Conservation (phyloP, 1,140 invertebrate species). For the Diachasmimorpha longicaudata region DNA sequence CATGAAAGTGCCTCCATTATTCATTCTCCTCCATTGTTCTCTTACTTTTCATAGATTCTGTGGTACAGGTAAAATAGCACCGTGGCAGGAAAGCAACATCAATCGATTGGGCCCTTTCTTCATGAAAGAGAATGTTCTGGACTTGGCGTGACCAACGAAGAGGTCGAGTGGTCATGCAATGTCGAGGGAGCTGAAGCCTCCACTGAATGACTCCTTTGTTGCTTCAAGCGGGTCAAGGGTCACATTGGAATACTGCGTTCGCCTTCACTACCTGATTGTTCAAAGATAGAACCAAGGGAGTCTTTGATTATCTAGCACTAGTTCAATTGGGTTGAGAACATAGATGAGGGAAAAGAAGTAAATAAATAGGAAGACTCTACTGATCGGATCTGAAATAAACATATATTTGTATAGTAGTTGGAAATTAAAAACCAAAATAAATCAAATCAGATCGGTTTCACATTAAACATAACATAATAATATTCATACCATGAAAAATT, state of each 20-base stretch:
- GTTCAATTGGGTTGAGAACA: background rate
- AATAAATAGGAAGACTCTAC: background rate
- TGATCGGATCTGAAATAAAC: background rate
- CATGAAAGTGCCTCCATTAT: background rate
- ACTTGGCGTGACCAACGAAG: conserved; percentile 23
- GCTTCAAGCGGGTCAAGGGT: conserved; percentile 29
- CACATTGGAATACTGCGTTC: background rate
- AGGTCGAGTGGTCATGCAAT: conserved; percentile 29
- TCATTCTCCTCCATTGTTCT: background rate
- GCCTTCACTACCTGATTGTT: background rate
- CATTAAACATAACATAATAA: no score
- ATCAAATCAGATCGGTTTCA: no score
- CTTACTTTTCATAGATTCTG: background rate
- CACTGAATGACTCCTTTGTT: conserved; percentile 28
- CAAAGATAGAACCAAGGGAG: background rate
- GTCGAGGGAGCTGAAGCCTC: background rate
- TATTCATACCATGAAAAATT: no score
- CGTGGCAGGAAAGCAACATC: conserved; percentile 22
- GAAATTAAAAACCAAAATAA: no score
- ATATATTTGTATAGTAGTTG: no score
- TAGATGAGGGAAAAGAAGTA: background rate
- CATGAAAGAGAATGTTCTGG: conserved; percentile 20
- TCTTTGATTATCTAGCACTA: background rate
- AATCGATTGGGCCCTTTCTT: conserved; percentile 18
- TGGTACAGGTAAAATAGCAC: background rate